A percentile compares a stretch with the other conserved stretches of the same genome.
These are phyloP conservation scores for Neogale vison DNA, from an alignment of 2,113 vertebrate species.

Conservation along the genomic window DNA sequence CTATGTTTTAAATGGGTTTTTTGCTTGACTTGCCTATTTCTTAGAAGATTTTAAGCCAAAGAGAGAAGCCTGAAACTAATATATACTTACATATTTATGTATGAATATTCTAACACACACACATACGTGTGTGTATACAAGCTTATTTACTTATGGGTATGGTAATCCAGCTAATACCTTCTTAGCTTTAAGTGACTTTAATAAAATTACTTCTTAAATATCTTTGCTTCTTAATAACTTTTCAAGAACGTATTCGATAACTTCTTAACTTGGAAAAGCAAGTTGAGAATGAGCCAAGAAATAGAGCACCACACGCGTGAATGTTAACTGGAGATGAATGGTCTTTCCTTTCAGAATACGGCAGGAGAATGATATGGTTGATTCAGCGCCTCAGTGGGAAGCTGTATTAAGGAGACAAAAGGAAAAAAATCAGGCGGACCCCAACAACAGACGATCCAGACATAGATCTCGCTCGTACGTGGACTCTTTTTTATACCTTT, in stretches of 20 bases:
- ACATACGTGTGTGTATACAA: not conserved
- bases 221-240: not conserved
- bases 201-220: slow-evolving; percentile 11
- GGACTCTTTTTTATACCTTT: not conserved
- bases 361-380: slow-evolving; percentile 92
- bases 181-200: not conserved
- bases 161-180: not conserved
- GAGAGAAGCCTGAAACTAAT: not conserved
- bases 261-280: not conserved
- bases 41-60: not conserved
- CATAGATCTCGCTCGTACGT: slow-evolving; percentile 93
- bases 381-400: slow-evolving; percentile 93
- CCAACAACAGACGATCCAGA: slow-evolving; percentile 88
- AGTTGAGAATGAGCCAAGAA: not conserved
- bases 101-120: not conserved
- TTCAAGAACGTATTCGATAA: not conserved
- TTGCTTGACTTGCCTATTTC: not conserved
- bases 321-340: slow-evolving; percentile 24
- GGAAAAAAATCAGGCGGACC: slow-evolving; percentile 87
- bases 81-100: not conserved
- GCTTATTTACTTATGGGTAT: not conserved
- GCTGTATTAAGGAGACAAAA: slow-evolving; percentile 90
- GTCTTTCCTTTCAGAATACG: slow-evolving; percentile 84
- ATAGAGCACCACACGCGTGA: not conserved
- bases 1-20: slow-evolving; percentile 17